Evolutionary conservation across 2,113 vertebrate genomes (phyloP).

Genomic region (Athene noctua): DNA sequence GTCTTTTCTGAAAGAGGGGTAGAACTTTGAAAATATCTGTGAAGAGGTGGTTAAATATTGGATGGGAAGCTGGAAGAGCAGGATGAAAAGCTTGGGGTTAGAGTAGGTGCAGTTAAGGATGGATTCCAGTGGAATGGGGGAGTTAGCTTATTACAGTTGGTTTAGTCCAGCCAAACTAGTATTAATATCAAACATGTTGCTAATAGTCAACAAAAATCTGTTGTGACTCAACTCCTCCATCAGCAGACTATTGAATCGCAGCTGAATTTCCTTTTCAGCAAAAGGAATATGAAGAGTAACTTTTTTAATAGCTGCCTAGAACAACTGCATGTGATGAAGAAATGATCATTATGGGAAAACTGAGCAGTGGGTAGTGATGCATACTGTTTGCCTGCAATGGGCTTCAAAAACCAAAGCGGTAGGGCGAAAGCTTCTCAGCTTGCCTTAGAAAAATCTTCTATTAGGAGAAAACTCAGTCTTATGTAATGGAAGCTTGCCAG

Average conservation of each 20-base stretch:
- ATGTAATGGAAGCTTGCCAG: neutral
- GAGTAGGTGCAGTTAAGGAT: neutral
- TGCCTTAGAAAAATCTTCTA: neutral
- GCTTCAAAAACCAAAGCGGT: neutral
- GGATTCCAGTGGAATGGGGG: neutral
- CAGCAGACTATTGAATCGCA: neutral
- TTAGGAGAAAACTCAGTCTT: neutral
- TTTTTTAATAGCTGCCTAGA: neutral
- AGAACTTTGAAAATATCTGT: neutral
- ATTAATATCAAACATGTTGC: neutral
- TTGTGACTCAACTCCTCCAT: neutral
- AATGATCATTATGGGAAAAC: neutral
- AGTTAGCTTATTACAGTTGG: neutral
- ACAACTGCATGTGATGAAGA: neutral
- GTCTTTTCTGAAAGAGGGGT: neutral
- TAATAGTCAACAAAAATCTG: neutral
- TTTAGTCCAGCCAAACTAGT: neutral
- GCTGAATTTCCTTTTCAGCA: neutral
- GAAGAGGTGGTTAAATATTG: neutral
- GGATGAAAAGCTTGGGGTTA: neutral
- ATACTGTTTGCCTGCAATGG: neutral
- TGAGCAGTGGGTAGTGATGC: neutral
- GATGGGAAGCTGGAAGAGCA: neutral
- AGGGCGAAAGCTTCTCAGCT: neutral
- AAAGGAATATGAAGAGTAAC: neutral